These are phyloP conservation scores for Aphidius ervi DNA, from an alignment of 1,140 invertebrate species.

Conservation along the genomic window DNA sequence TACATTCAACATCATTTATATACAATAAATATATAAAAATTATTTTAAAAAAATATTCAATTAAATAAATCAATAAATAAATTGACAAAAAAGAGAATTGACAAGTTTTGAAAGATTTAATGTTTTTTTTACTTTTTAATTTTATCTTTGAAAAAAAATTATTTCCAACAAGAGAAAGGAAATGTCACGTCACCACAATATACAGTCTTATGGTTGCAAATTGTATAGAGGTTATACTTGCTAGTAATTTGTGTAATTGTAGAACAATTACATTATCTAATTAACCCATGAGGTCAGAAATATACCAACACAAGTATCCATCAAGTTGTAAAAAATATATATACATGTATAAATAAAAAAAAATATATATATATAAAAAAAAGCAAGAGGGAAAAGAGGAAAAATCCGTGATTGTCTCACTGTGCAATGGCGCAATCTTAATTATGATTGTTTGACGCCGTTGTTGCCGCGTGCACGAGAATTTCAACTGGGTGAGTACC, in stretches of 20 bases:
- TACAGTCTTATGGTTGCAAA: background rate
- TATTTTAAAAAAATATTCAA: no score
- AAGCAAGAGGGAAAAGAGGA: background rate
- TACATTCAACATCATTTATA: no score
- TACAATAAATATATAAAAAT: no score
- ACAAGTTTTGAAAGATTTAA: conserved; percentile 5
- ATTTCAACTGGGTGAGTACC: conserved; percentile 20
- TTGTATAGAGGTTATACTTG: conserved; percentile 32
- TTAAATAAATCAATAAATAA: no score
- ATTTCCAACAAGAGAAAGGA: background rate
- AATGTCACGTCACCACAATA: background rate
- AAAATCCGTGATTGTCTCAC: conserved; percentile 39
- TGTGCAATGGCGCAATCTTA: conserved; percentile 36
- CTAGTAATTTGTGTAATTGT: conserved; percentile 45
- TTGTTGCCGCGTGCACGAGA: conserved; percentile 14
- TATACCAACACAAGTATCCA: background rate
- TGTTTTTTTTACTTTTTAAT: background rate
- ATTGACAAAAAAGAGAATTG: conserved; percentile 14
- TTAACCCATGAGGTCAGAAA: conserved; percentile 43
- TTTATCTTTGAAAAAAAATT: background rate
- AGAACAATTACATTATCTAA: conserved; percentile 51
- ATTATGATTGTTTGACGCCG: conserved; percentile 41
- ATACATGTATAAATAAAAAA: background rate
- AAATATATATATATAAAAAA: background rate
- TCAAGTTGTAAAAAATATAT: background rate